A percentile compares a stretch with the other conserved stretches of the same genome.
These are phyloP conservation scores for Apamea crenata DNA, from an alignment of 2,888 invertebrate genomes.

Conservation along the genomic window DNA sequence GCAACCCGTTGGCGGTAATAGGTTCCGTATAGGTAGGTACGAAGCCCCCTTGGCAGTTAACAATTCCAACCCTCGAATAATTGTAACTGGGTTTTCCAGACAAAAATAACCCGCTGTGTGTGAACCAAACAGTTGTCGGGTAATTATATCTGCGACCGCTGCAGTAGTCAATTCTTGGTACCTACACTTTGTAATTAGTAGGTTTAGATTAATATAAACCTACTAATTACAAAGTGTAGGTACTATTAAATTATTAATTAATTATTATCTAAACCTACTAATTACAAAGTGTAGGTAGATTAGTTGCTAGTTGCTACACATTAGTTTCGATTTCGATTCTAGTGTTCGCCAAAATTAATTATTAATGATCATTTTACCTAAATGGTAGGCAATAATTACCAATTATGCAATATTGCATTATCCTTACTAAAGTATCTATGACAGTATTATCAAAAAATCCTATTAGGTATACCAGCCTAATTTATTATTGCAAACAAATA, in stretches of 20 bases:
- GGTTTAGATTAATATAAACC: too few species aligned
- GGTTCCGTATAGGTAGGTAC: not conserved
- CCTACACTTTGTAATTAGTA: not conserved
- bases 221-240: too few species aligned
- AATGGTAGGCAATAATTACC: too few species aligned
- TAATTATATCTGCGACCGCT: not conserved
- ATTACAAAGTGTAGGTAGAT: too few species aligned
- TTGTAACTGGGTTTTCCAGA: constrained; percentile 14
- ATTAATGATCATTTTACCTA: not conserved
- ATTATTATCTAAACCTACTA: too few species aligned
- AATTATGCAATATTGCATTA: not conserved
- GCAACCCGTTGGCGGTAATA: not conserved
- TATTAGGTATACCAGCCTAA: not conserved
- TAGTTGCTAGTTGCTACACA: not conserved
- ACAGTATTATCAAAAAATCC: not conserved
- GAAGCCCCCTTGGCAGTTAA: constrained; percentile 5
- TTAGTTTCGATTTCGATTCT: not conserved
- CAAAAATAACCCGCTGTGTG: not conserved
- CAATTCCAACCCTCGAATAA: constrained; percentile 12
- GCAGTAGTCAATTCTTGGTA: not conserved
- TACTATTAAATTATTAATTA: too few species aligned
- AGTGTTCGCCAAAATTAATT: not conserved
- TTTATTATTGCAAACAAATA: not conserved
- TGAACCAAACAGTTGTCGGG: not conserved
- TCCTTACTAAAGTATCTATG: not conserved